phyloP scores from a whole-genome alignment of 2,888 invertebrate species.

The Drosophila quinaria region DNA sequence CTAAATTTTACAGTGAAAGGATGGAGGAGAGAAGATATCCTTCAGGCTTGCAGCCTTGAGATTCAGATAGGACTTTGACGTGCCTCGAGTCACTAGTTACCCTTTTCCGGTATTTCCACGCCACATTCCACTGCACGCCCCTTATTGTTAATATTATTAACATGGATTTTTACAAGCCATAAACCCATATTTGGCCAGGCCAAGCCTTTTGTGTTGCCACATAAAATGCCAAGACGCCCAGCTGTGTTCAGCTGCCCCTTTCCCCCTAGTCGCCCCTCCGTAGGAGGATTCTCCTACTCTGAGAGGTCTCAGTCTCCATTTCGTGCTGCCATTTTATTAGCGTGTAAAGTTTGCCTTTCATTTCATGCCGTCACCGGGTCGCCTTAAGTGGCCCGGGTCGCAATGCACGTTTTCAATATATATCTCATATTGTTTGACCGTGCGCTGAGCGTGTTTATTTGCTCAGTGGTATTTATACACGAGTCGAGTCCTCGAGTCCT shows the following conservation, averaged over 20 bases:
- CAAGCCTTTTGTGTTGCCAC: slow-evolving; percentile 74
- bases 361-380: slow-evolving; percentile 58
- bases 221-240: slow-evolving; percentile 66
- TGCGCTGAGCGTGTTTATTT: slow-evolving; percentile 76
- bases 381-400: slow-evolving; percentile 68
- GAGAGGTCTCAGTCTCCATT: not conserved
- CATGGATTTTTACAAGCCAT: slow-evolving; percentile 81
- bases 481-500: slow-evolving; percentile 26
- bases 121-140: slow-evolving; percentile 28
- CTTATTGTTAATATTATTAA: slow-evolving; percentile 77
- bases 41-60: slow-evolving; percentile 52
- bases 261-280: not conserved
- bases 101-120: slow-evolving; percentile 57
- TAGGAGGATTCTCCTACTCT: not conserved
- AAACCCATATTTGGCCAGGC: slow-evolving; percentile 75
- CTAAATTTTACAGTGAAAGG: slow-evolving; percentile 37
- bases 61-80: slow-evolving; percentile 45
- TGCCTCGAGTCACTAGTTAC: slow-evolving; percentile 58
- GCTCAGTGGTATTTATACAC: slow-evolving; percentile 72
- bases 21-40: slow-evolving; percentile 8
- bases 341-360: slow-evolving; percentile 76
- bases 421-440: slow-evolving; percentile 78
- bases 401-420: slow-evolving; percentile 77
- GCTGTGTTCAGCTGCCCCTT: slow-evolving; percentile 48
- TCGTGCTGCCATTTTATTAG: slow-evolving; percentile 67